Conservation (phyloP, 1,140 invertebrate species). For the Goniozus legneri region DNA sequence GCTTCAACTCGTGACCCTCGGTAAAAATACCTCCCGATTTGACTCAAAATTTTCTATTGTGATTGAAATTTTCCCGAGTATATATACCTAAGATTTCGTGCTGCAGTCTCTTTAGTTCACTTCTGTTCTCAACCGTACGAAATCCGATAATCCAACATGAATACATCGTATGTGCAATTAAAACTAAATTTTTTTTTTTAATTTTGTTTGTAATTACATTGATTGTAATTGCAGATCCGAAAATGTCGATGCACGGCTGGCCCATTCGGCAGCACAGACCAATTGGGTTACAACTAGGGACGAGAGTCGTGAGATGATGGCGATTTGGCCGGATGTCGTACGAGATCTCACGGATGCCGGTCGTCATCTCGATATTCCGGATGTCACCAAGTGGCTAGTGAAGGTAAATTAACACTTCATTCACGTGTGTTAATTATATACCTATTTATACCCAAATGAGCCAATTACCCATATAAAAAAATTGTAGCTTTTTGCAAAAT, state of each 20-base stretch:
- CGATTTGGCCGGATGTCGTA: slow-evolving; percentile 80
- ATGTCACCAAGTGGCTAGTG: slow-evolving; percentile 74
- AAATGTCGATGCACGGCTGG: slow-evolving; percentile 20
- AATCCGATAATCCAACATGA: slow-evolving; percentile 1
- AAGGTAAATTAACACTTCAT: slow-evolving; percentile 57
- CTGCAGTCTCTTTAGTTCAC: no score
- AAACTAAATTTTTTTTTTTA: slow-evolving; percentile 2
- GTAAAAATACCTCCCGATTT: no score
- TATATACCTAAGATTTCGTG: no score
- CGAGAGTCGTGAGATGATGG: slow-evolving; percentile 81
- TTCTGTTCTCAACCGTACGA: slow-evolving; percentile 2
- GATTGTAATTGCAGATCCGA: no score
- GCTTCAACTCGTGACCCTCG: no score
- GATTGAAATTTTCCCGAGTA: no score
- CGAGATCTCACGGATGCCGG: slow-evolving; percentile 73
- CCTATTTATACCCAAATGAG: no score
- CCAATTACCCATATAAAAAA: no score
- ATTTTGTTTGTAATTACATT: background rate
- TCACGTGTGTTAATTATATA: background rate
- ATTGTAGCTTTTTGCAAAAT: no score
- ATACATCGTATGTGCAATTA: background rate
- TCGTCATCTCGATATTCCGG: slow-evolving; percentile 68
- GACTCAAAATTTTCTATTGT: no score
- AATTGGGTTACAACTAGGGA: slow-evolving; percentile 67
- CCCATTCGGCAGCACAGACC: slow-evolving; percentile 56